These are phyloP conservation scores for Galaxias olidus DNA, from an alignment of 2,797 vertebrate genomes.

Conservation along the genomic window DNA sequence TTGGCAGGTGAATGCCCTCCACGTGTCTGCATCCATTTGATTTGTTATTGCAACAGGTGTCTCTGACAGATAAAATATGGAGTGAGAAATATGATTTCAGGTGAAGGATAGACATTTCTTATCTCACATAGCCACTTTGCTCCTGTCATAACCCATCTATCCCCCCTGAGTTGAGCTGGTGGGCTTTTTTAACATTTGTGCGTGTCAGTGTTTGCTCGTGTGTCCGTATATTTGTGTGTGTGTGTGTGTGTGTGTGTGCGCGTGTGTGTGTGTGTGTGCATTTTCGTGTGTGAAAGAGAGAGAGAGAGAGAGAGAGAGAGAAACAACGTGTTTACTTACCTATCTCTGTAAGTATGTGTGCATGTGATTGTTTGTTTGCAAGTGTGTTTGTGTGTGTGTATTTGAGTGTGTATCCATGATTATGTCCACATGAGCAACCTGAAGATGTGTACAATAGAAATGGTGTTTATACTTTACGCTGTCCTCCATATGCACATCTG, in stretches of 20 bases:
- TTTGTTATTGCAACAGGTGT: conserved; percentile 73
- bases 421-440: too few species aligned
- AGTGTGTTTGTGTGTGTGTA: neutral
- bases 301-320: too few species aligned
- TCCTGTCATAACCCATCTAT: conserved; percentile 66
- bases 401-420: neutral
- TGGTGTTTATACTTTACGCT: too few species aligned
- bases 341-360: neutral
- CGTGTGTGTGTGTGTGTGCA: conserved; percentile 1
- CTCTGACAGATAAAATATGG: conserved; percentile 66
- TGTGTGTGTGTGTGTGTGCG: neutral
- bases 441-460: too few species aligned
- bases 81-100: conserved; percentile 69
- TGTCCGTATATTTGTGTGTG: neutral
- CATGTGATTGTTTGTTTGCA: neutral
- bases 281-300: neutral
- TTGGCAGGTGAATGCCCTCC: conserved; percentile 62
- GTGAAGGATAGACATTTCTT: conserved; percentile 72
- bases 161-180: conserved; percentile 49
- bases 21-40: conserved; percentile 66
- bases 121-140: conserved; percentile 73
- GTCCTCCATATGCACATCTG: too few species aligned
- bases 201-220: conserved; percentile 17
- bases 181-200: conserved; percentile 4
- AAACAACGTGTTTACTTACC: too few species aligned